Conservation (phyloP, 2,113 vertebrate genomes). For the Colius striatus region DNA sequence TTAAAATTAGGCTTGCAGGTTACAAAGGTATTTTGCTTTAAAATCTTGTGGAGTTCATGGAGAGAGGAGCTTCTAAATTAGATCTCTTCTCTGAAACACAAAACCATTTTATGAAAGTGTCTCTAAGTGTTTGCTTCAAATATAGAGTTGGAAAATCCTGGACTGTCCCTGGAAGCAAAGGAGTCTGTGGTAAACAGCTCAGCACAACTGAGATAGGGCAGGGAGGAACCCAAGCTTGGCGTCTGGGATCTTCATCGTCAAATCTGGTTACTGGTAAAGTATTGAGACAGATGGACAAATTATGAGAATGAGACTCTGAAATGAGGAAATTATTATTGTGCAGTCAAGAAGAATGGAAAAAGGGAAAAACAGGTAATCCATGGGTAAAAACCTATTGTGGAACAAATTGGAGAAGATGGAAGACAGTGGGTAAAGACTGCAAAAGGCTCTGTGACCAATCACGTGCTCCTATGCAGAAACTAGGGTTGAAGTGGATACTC, state of each 20-base stretch:
- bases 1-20: background rate
- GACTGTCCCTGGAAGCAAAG: background rate
- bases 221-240: background rate
- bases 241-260: background rate
- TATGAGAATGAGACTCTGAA: background rate
- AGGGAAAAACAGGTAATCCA: accelerated
- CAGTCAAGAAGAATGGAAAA: background rate
- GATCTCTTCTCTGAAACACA: background rate
- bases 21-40: background rate
- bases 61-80: background rate
- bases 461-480: background rate
- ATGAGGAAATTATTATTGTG: background rate
- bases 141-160: background rate
- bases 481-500: background rate
- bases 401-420: background rate
- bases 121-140: background rate
- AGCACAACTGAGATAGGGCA: background rate
- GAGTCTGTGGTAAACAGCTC: background rate
- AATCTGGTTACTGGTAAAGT: background rate
- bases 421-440: background rate
- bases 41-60: background rate
- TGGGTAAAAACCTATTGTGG: background rate
- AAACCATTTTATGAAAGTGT: background rate
- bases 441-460: background rate
- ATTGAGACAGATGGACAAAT: background rate